These are phyloP conservation scores for Lithobates pipiens DNA, from an alignment of 2,797 vertebrate genomes.

Conservation along the genomic window DNA sequence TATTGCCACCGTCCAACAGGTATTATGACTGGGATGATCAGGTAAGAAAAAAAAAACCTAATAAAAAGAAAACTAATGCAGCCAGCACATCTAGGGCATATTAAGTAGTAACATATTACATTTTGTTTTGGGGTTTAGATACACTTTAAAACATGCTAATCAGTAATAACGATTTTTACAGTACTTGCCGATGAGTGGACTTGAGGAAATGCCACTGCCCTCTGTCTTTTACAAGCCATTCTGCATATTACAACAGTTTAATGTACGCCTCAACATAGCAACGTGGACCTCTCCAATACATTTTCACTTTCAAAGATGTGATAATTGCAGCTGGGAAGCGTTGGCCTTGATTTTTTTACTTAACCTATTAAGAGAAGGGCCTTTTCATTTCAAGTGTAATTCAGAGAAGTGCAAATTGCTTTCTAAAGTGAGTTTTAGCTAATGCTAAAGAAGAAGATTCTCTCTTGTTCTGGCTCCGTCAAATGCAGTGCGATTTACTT, in stretches of 20 bases:
- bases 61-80: too few species aligned
- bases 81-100: too few species aligned
- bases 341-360: constrained; percentile 37
- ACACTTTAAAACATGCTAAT: not conserved
- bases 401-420: constrained; percentile 54
- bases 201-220: not conserved
- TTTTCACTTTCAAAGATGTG: constrained; percentile 18
- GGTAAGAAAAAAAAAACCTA: too few species aligned
- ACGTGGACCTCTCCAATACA: constrained; percentile 18
- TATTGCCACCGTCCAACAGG: too few species aligned
- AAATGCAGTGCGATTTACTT: constrained; percentile 44
- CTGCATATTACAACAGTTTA: constrained; percentile 25
- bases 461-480: constrained; percentile 22
- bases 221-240: not conserved
- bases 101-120: too few species aligned
- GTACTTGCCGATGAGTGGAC: not conserved
- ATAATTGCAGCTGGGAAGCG: constrained; percentile 29
- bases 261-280: constrained; percentile 15
- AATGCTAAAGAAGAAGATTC: constrained; percentile 36
- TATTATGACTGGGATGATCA: too few species aligned
- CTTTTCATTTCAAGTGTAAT: constrained; percentile 33
- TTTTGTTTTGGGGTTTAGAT: too few species aligned
- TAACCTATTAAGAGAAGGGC: constrained; percentile 46
- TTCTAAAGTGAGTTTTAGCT: constrained; percentile 49
- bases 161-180: not conserved